These are phyloP conservation scores for Tokudaia tokunoshimensis DNA, from an alignment of 2,797 vertebrate genomes.

Conservation along the genomic window DNA sequence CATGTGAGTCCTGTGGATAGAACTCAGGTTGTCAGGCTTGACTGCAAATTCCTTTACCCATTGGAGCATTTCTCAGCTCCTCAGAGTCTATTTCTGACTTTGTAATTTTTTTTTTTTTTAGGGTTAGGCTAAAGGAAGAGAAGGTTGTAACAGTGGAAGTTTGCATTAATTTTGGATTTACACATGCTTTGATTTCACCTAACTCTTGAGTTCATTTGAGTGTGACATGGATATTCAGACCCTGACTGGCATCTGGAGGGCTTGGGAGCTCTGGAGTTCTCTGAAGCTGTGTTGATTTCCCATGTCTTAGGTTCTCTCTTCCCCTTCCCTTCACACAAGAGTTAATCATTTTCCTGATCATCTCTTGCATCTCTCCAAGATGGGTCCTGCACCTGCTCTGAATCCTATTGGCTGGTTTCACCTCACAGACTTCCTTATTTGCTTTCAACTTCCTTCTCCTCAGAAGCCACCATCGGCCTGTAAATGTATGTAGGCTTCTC, in stretches of 20 bases:
- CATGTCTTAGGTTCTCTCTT: neutral
- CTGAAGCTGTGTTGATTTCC: neutral
- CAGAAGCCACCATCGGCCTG: neutral
- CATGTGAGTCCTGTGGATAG: neutral
- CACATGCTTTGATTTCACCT: neutral
- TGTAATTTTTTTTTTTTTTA: neutral
- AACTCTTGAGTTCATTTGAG: neutral
- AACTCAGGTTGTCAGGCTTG: neutral
- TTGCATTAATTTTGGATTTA: neutral
- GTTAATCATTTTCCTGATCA: constrained; percentile 1
- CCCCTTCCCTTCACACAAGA: neutral
- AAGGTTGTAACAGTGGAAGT: neutral
- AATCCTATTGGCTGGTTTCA: neutral
- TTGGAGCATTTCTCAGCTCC: neutral
- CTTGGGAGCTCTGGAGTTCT: neutral
- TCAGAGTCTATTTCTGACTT: neutral
- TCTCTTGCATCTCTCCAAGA: neutral
- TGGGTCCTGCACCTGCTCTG: neutral
- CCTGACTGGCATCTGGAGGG: neutral
- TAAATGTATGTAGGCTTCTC: neutral
- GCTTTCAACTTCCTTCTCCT: neutral
- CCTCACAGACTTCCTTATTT: neutral
- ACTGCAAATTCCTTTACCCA: neutral
- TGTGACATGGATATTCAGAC: neutral
- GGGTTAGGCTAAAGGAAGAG: neutral